phyloP scores from a whole-genome alignment of 2,888 invertebrate species.

The Philhelius pedissequus region DNA sequence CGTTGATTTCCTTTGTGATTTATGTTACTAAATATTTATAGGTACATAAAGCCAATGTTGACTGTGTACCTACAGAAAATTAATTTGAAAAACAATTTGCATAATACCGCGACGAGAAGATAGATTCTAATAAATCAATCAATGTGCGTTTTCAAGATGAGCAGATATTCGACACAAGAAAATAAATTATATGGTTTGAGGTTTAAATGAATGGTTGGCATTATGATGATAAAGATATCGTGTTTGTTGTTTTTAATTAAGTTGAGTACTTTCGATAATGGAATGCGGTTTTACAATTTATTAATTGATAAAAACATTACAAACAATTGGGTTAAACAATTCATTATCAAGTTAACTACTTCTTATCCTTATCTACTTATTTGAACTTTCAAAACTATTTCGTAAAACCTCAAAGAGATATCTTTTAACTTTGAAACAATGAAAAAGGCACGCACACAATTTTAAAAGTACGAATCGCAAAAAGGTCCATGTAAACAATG shows the following conservation, averaged over 20 bases:
- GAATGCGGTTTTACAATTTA: no score
- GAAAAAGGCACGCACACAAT: no score
- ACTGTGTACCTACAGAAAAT: not conserved
- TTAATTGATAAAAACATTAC: no score
- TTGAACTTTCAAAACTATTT: no score
- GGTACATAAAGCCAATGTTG: not conserved
- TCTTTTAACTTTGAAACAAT: no score
- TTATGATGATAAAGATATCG: not conserved
- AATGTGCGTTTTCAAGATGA: not conserved
- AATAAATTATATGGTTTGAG: not conserved
- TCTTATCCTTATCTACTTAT: no score
- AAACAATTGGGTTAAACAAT: no score
- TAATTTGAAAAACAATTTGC: constrained; percentile 8
- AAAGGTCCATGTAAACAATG: no score
- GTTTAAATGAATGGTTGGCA: not conserved
- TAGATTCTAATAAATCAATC: not conserved
- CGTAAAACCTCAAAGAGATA: no score
- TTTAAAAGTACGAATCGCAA: no score
- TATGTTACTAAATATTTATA: constrained; percentile 1
- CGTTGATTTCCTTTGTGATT: constrained; percentile 16
- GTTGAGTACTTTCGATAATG: no score
- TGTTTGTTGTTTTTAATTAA: not conserved
- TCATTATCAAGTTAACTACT: no score
- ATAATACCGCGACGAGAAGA: not conserved
- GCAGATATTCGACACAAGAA: not conserved